phyloP scores from a whole-genome alignment of 1,140 invertebrate genomes.

The Homalodisca vitripennis region DNA sequence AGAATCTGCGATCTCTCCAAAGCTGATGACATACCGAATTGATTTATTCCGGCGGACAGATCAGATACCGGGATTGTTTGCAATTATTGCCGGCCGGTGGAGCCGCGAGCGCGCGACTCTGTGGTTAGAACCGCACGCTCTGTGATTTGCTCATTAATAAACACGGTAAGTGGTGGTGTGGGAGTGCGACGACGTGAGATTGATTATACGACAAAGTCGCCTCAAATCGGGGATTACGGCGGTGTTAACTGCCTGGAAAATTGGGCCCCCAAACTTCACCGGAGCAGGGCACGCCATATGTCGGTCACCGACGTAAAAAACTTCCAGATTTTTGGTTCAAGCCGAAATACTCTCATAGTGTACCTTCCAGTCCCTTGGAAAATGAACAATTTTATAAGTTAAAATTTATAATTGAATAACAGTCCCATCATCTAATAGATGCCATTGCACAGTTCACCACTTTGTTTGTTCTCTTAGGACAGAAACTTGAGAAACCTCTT shows the following conservation, averaged over 20 bases:
- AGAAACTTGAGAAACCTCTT: too few species aligned
- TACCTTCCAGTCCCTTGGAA: too few species aligned
- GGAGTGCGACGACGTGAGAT: background rate
- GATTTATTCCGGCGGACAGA: background rate
- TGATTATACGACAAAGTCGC: conserved; percentile 13
- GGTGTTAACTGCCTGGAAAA: background rate
- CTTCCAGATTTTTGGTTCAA: too few species aligned
- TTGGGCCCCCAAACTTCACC: background rate
- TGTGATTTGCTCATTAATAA: conserved; percentile 23
- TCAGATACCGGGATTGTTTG: conserved; percentile 9
- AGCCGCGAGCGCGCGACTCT: background rate
- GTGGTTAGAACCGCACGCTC: background rate
- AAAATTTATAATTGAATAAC: too few species aligned
- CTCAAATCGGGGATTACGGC: background rate
- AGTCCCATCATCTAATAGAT: too few species aligned
- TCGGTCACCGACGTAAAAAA: too few species aligned
- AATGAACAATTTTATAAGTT: too few species aligned
- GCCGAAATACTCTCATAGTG: too few species aligned
- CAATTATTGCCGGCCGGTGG: background rate
- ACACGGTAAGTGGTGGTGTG: background rate
- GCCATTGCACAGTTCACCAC: too few species aligned
- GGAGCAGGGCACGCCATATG: background rate
- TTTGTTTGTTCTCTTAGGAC: too few species aligned
- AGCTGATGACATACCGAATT: background rate
- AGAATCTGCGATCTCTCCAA: background rate